Evolutionary conservation across 2,797 vertebrate species (phyloP).

Genomic region (Danio albolineatus): DNA sequence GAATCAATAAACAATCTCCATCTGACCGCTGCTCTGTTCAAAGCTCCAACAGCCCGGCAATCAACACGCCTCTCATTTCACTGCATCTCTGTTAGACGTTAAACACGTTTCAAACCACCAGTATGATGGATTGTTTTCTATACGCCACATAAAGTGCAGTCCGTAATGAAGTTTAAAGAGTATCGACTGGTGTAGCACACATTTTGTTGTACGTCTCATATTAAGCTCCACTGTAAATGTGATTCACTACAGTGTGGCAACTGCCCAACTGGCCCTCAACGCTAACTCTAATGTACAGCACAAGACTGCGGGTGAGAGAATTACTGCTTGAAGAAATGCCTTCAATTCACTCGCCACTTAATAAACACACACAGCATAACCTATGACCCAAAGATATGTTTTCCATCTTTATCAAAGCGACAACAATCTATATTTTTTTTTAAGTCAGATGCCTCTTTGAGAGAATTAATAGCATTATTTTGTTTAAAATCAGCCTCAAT

Average conservation of each 20-base stretch:
- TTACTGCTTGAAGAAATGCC: conserved; percentile 16
- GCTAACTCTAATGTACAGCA: conserved; percentile 34
- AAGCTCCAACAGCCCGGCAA: conserved; percentile 13
- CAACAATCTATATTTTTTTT: background rate
- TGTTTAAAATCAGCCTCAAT: background rate
- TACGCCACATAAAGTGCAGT: background rate
- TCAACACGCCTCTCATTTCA: conserved; percentile 11
- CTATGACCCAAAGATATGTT: background rate
- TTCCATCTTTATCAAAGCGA: background rate
- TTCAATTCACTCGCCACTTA: conserved; percentile 39
- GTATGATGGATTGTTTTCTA: background rate
- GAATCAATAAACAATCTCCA: conserved; percentile 57
- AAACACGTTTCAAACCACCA: background rate
- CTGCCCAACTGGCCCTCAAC: conserved; percentile 37
- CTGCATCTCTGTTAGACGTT: background rate
- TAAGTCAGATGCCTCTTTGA: background rate
- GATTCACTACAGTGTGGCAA: conserved; percentile 15
- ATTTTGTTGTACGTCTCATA: background rate
- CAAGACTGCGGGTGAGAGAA: conserved; percentile 31
- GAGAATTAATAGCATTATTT: background rate
- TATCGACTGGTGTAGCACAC: background rate
- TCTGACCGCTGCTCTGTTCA: conserved; percentile 2
- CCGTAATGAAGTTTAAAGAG: background rate
- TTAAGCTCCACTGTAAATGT: conserved; percentile 18
- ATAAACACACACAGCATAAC: conserved; percentile 25